phyloP scores from a whole-genome alignment of 2,797 vertebrate species.

The Xenopus petersii region DNA sequence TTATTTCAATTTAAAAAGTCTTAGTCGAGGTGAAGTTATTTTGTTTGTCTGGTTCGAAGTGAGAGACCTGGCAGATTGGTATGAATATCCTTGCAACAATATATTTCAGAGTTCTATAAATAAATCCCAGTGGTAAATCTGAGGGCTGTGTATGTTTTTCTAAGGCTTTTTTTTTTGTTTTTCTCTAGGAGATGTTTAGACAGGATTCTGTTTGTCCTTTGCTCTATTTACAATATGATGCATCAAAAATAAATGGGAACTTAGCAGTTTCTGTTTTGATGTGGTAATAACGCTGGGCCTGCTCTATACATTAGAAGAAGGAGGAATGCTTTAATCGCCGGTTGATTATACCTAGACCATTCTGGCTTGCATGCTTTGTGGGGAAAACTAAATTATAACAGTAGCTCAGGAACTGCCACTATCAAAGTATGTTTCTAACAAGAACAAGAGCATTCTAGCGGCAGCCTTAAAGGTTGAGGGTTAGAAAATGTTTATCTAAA shows the following conservation, averaged over 20 bases:
- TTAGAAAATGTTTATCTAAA: too few relatives aligned
- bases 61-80: constrained; percentile 33
- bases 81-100: constrained; percentile 41
- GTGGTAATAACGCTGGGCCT: constrained; percentile 39
- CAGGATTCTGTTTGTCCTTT: constrained; percentile 35
- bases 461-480: too few relatives aligned
- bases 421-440: background rate
- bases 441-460: too few relatives aligned
- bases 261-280: constrained; percentile 36
- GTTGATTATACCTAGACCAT: constrained; percentile 22
- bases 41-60: constrained; percentile 1
- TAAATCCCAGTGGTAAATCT: constrained; percentile 39
- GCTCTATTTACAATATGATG: constrained; percentile 42
- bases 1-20: too few relatives aligned
- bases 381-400: constrained; percentile 9
- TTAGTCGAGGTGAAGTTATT: too few relatives aligned
- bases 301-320: constrained; percentile 39
- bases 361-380: constrained; percentile 4
- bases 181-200: constrained; percentile 38
- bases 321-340: constrained; percentile 23
- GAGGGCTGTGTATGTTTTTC: constrained; percentile 41
- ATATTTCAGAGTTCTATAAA: constrained; percentile 44
- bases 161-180: constrained; percentile 25
- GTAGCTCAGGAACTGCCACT: constrained; percentile 5
- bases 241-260: constrained; percentile 40